Evolutionary conservation across 1,140 invertebrate species (phyloP).

Genomic region (Drosophila sechellia): DNA sequence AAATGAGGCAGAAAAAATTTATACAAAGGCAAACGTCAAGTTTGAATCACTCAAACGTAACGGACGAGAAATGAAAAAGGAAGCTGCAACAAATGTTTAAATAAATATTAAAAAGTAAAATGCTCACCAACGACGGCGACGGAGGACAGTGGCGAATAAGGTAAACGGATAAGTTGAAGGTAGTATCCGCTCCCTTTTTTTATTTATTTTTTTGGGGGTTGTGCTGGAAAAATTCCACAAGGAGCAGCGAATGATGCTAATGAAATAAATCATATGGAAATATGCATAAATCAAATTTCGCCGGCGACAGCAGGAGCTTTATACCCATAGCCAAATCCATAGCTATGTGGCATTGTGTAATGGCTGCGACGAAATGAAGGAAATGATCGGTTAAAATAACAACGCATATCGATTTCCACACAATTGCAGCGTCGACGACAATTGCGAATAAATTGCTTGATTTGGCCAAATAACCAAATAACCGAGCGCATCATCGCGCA

Average conservation of each 20-base stretch:
- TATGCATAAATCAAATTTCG: slow-evolving; percentile 81
- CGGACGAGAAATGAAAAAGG: slow-evolving; percentile 81
- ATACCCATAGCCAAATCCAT: background rate
- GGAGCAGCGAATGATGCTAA: slow-evolving; percentile 64
- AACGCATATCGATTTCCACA: slow-evolving; percentile 81
- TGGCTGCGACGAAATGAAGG: slow-evolving; percentile 47
- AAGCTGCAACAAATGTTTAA: slow-evolving; percentile 83
- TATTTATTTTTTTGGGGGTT: background rate
- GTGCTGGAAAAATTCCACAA: slow-evolving; percentile 7
- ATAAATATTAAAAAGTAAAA: slow-evolving; percentile 79
- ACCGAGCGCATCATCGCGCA: slow-evolving; percentile 75
- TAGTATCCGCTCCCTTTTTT: slow-evolving; percentile 11
- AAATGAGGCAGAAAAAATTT: slow-evolving; percentile 80
- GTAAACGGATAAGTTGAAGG: slow-evolving; percentile 54
- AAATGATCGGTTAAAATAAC: slow-evolving; percentile 82
- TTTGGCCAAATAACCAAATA: slow-evolving; percentile 81
- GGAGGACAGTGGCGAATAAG: slow-evolving; percentile 22
- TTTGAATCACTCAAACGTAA: slow-evolving; percentile 82
- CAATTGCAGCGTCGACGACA: slow-evolving; percentile 76
- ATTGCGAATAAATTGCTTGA: slow-evolving; percentile 82
- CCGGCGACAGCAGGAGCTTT: slow-evolving; percentile 42
- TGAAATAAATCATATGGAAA: slow-evolving; percentile 83
- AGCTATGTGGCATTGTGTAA: slow-evolving; percentile 43
- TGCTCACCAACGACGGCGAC: slow-evolving; percentile 10
- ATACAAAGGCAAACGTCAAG: slow-evolving; percentile 82